phyloP scores from a whole-genome alignment of 1,140 invertebrate genomes.

The Drosophila prosaltans region DNA sequence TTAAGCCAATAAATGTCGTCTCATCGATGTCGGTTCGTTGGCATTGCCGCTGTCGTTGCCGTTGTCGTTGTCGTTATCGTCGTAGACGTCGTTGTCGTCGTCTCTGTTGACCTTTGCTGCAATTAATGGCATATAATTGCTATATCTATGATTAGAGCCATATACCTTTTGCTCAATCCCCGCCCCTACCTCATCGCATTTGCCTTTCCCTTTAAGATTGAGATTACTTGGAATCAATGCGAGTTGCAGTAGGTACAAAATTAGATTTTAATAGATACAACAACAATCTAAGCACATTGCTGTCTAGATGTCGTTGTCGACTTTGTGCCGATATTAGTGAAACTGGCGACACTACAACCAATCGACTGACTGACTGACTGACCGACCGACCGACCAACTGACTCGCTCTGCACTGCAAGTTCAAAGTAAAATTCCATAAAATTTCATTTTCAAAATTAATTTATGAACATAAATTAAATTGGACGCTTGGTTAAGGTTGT shows the following conservation, averaged over 20 bases:
- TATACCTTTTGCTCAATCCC: not conserved
- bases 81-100: not conserved
- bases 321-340: conserved; percentile 24
- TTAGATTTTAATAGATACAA: conserved; percentile 59
- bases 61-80: not conserved
- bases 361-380: not conserved
- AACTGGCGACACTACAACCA: conserved; percentile 1
- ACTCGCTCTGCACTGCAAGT: conserved; percentile 54
- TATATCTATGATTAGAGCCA: not conserved
- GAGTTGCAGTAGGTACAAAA: conserved; percentile 37
- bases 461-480: conserved; percentile 79
- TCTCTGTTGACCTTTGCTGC: not conserved
- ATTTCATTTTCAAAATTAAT: conserved; percentile 79
- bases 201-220: too few species aligned
- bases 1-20: conserved; percentile 5
- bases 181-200: not conserved
- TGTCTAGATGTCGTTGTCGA: not conserved
- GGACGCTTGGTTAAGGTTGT: conserved; percentile 35
- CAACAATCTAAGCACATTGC: conserved; percentile 7
- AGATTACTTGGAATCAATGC: not conserved
- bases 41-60: not conserved
- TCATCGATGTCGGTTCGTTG: not conserved
- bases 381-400: not conserved
- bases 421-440: conserved; percentile 77
- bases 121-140: conserved; percentile 16